Base-by-base conservation (phyloP, 1,140 invertebrate species). In the Scaptomyza hsui region DNA sequence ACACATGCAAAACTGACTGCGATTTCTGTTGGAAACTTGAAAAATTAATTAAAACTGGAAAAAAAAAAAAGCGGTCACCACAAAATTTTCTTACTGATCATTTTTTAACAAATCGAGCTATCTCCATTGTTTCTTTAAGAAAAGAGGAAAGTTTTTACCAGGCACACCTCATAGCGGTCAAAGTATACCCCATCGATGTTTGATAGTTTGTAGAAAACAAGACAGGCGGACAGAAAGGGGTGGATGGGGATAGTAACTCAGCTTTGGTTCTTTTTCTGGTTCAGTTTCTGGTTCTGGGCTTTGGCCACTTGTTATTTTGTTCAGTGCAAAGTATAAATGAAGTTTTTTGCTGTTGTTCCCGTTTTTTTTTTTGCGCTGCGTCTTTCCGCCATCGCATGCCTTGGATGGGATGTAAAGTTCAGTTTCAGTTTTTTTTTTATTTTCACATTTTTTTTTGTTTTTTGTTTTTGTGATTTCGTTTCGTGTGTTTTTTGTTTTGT, bases 251-350 rank as follows among this genome's bases (percentile, higher is more conserved):
- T n/a, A 3, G 12, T 35, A 35, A 12, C 12, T 35, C 32, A 15
- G 18, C 52, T 55, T 24, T 32, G 10, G n/a, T n/a, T n/a, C n/a
- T n/a, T 44, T 37, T 9, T 29, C 32, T 7, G 26, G 15, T 44
- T 48, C 21, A n/a, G 48, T 7, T 10, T 56, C 24, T 24, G 44
- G 19, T 55, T 59, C 16, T 3, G 10, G 48, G 56, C 42, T 60
- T 24, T 64, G 60, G 19, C 52, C 75, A 72, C 67, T 75, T 78
- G 53, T 49, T 67, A 72, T 80, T 85, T 77, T 80, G 62, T 76
- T 71, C 68, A 65, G 52, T 77, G 57, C 47, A 80, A 85, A 83
- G 85, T 86, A 86, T 67, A 80, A 85, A 80, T 85, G 69, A 77
- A 74, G 68, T 76, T 86, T 86, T 29, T 86, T 86, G 68, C 47